Evolutionary conservation across 2,797 vertebrate genomes (phyloP), one percentile per base, ranked within the genome.

Genomic region (Euthynnus affinis): DNA sequence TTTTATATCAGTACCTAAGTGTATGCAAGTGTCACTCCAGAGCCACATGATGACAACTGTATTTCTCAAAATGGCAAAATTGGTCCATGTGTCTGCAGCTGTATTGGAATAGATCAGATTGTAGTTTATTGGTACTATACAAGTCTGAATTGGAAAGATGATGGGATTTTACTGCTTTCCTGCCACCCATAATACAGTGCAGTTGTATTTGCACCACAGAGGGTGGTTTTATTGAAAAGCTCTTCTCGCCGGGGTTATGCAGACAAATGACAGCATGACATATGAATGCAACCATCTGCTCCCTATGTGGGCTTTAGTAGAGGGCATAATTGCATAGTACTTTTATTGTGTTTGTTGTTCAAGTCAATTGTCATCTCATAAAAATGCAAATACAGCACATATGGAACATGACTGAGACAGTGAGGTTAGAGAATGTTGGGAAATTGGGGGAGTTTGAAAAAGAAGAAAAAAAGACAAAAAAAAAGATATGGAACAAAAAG

Each of bases 311-410:
- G 80, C 79, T 87, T 85, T 69, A 83, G 74, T 66, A n/a, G 70
- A 79, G 64, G 65, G 66, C 64, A 71, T 87, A 84, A 89, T 86
- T 88, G 79, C 61, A 37, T 71, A 52, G 70, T 81, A 44, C 74
- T 82, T 87, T 88, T 87, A 86, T 88, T 85, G 78, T 84, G 72
- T 87, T 90, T 90, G 88, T 88, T 87, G 80, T 88, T 86, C 52
- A 70, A 85, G 78, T 87, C 77, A 76, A 83, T 91, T 89, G 85
- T 74, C 78, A 55, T 75, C 74, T 81, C 60, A 76, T 90, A 79
- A 91, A 91, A 86, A 80, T 84, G 83, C 71, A 90, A 87, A 90
- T 88, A 56, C 5, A n/a, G 49, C 69, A 71, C 87, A 84, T 82
- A 64, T 85, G 74, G 84, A 76, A 80, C 58, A 67, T 40, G 66